phyloP scores from a whole-genome alignment of 1,140 invertebrate genomes.

The Zaprionus taronus region DNA sequence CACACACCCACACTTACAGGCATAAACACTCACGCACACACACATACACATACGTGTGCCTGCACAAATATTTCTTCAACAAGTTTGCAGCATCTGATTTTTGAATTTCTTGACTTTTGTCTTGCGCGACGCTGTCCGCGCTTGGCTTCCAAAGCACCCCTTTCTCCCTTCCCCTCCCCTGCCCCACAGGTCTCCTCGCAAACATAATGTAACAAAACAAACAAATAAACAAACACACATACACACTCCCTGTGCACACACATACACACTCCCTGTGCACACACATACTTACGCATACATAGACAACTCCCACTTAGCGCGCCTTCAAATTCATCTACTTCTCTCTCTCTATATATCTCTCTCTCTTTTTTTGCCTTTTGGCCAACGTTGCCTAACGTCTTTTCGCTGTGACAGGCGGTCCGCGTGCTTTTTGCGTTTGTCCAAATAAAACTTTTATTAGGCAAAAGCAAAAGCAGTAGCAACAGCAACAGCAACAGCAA shows the following conservation, averaged over 20 bases:
- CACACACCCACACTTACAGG: constrained; percentile 15
- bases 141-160: constrained; percentile 7
- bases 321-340: constrained; percentile 17
- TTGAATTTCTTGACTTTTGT: constrained; percentile 72
- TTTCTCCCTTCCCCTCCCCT: background rate
- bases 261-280: background rate
- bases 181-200: background rate
- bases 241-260: constrained; percentile 18
- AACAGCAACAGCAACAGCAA: background rate
- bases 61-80: constrained; percentile 72
- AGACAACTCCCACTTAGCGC: constrained; percentile 53
- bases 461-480: constrained; percentile 41
- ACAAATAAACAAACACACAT: constrained; percentile 68
- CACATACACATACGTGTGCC: constrained; percentile 25
- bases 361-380: constrained; percentile 3
- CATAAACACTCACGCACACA: constrained; percentile 16
- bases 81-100: constrained; percentile 77
- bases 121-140: constrained; percentile 29
- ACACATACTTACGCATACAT: constrained; percentile 14
- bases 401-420: constrained; percentile 30
- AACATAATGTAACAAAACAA: constrained; percentile 74
- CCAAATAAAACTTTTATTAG: constrained; percentile 70
- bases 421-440: constrained; percentile 65
- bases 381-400: constrained; percentile 2
- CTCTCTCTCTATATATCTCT: too few species aligned